A percentile compares a stretch with the other conserved stretches of the same genome.
phyloP scores from a whole-genome alignment of 2,113 vertebrate species.

The Climacteris rufus region DNA sequence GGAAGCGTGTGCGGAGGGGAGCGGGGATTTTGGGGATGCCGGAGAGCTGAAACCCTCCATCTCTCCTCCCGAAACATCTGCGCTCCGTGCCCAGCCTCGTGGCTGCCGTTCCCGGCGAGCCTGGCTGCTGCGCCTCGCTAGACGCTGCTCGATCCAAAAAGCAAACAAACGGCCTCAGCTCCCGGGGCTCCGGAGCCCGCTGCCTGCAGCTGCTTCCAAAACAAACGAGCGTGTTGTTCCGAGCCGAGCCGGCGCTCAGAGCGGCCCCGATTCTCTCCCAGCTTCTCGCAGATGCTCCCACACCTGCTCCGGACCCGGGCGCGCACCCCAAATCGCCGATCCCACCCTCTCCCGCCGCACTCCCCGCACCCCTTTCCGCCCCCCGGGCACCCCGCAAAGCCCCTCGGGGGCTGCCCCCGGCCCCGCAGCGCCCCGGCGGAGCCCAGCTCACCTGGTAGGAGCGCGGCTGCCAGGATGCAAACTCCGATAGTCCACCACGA shows the following conservation, averaged over 20 bases:
- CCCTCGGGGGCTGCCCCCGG: neutral
- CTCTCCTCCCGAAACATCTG: neutral
- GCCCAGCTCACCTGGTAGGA: constrained; percentile 71
- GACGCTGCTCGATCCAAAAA: constrained; percentile 22
- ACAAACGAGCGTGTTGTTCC: constrained; percentile 30
- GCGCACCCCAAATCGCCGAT: neutral
- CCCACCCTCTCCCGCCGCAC: neutral
- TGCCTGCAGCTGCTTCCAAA: constrained; percentile 42
- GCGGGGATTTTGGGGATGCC: neutral
- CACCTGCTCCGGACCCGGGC: neutral
- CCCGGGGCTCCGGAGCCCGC: constrained; percentile 1
- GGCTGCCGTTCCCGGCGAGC: constrained; percentile 10
- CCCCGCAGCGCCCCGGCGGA: neutral
- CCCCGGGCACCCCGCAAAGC: neutral
- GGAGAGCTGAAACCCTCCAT: neutral
- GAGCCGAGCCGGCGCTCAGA: neutral
- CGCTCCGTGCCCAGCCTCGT: constrained; percentile 6
- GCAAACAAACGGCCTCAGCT: constrained; percentile 54
- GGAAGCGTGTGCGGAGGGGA: neutral
- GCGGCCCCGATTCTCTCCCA: neutral
- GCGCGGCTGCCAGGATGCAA: constrained; percentile 63
- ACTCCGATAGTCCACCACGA: constrained; percentile 72
- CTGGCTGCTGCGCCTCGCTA: constrained; percentile 35
- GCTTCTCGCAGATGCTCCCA: constrained; percentile 14
- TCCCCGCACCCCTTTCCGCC: neutral